Conservation (phyloP, 2,888 invertebrate genomes). For the Drosophila ezoana region DNA sequence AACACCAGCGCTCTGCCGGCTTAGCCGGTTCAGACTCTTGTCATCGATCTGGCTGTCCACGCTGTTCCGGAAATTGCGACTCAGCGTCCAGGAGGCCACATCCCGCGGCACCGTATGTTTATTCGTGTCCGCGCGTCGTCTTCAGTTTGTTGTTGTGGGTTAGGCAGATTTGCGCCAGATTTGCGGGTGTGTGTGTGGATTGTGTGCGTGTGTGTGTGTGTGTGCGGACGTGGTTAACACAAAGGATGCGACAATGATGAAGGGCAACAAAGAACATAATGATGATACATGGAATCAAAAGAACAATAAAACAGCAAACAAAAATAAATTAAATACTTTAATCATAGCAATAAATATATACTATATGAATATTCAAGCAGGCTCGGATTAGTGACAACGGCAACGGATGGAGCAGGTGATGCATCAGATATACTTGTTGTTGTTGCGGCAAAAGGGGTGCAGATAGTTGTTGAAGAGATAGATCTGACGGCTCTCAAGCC, state of each 20-base stretch:
- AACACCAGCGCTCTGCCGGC: constrained; percentile 56
- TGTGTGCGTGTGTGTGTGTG: constrained; percentile 19
- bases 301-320: constrained; percentile 52
- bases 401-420: neutral
- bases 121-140: constrained; percentile 81
- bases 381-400: constrained; percentile 61
- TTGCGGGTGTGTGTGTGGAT: no score
- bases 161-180: constrained; percentile 11
- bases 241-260: constrained; percentile 56
- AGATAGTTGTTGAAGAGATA: neutral
- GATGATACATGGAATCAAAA: constrained; percentile 75
- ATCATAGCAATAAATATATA: constrained; percentile 9
- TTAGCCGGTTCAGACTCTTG: constrained; percentile 75
- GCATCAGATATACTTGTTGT: neutral
- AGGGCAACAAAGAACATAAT: constrained; percentile 61
- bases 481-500: no score
- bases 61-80: constrained; percentile 83
- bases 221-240: constrained; percentile 56
- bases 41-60: constrained; percentile 83
- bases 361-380: neutral
- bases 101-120: constrained; percentile 81
- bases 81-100: constrained; percentile 83
- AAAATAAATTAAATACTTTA: constrained; percentile 67
- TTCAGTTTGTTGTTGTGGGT: constrained; percentile 38
- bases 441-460: neutral